Conservation (phyloP, 2,888 invertebrate species). For the Pelosia muscerda region DNA sequence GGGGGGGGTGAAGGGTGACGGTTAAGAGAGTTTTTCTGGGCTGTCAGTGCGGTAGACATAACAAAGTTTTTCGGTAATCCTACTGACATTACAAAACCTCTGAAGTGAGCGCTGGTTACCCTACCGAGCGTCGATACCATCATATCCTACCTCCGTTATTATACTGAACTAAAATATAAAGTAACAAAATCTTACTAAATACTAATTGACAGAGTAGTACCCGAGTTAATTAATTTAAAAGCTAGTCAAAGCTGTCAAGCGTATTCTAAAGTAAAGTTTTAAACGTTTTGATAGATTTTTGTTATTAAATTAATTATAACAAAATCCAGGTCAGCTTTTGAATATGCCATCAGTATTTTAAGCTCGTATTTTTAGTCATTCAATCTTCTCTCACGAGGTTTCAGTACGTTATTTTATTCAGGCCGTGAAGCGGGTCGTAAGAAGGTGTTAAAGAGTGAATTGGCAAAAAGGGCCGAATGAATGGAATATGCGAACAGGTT, state of each 20-base stretch:
- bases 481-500: conserved; percentile 77
- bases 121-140: no score
- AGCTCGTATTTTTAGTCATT: conserved; percentile 59
- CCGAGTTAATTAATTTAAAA: conserved; percentile 1
- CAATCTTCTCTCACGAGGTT: conserved; percentile 73
- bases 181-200: background rate
- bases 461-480: conserved; percentile 77
- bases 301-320: conserved; percentile 26
- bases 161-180: background rate
- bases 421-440: conserved; percentile 76
- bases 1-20: no score
- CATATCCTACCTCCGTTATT: no score
- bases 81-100: no score
- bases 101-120: no score
- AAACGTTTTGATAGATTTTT: conserved; percentile 12
- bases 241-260: background rate
- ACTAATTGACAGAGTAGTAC: background rate
- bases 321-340: conserved; percentile 44
- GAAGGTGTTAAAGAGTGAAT: conserved; percentile 85
- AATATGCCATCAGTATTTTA: conserved; percentile 59
- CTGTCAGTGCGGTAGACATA: no score
- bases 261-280: conserved; percentile 23
- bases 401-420: conserved; percentile 79
- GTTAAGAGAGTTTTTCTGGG: no score
- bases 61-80: no score